Evolutionary conservation across 92 coral and sea anemone genomes (phyloP), one percentile per base, ranked within the genome.

Genomic region (Phymanthus crucifer): DNA sequence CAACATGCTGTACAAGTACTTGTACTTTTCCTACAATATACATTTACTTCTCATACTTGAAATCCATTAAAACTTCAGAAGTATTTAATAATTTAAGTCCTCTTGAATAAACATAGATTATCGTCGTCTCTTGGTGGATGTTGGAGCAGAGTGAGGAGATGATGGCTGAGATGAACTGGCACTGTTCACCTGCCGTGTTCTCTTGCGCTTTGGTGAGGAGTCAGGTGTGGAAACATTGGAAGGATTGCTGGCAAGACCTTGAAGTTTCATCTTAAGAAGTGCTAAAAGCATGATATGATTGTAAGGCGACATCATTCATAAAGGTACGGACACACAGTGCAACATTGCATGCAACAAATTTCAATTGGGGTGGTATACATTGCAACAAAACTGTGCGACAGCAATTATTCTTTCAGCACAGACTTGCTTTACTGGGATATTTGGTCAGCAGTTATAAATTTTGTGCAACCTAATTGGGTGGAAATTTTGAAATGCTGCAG

Each of bases 131-230:
- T 96, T 96, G 46, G 94, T 87, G 29, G 96, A 84, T 16, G 93
- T 61, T 1, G 99, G 99, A 1, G 88, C 91, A 38, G 98, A 86
- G 70, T 96, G 98, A 23, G 99, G 99, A 26, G 99, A 96, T 8
- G 99, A 88, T 1, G 99, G 99, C 85, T 96, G 99, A 14, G 99
- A 96, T 4, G 99, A 91, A 66, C 94, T 92, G 52, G 97, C 93
- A 84, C 97, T 92, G 87, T 93, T 96, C 11, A 89, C 99, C 65
- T 91, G 97, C 58, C 99, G 90, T 14, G 99, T 96, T 81, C 99
- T 86, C 80, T 96, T 96, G 24, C 99, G 85, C 83, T 96, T 96
- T 45, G 99, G 99, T 36, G 99, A 96, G 0, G 99, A 93, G 74
- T 96, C 99, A n/a, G 99, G 99, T 8, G 99, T 96, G 32, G 97